phyloP scores from a whole-genome alignment of 2,888 invertebrate genomes.

The Aspidiotus rigidus region DNA sequence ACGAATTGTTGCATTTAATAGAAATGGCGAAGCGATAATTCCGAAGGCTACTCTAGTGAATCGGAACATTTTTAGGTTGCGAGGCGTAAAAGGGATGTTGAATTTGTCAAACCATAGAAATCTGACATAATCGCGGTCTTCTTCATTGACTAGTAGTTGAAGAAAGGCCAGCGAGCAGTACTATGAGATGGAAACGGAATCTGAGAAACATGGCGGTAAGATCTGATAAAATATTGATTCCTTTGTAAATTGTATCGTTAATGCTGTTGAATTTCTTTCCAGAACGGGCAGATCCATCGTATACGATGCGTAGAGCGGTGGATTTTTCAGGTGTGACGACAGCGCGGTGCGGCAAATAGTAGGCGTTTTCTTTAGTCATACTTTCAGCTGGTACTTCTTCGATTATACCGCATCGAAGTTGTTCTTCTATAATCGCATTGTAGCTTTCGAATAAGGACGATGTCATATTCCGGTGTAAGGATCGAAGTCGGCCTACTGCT shows the following conservation, averaged over 20 bases:
- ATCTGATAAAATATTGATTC: background rate
- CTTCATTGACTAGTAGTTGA: background rate
- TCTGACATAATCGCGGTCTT: background rate
- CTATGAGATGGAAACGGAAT: background rate
- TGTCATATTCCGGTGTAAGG: background rate
- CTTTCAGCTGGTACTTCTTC: background rate
- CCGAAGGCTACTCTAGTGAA: background rate
- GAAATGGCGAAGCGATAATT: background rate
- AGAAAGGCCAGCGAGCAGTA: conserved; percentile 2
- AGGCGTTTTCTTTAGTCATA: background rate
- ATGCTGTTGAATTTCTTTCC: background rate
- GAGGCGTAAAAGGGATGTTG: background rate
- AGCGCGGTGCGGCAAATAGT: conserved; percentile 5
- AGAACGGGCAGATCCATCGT: background rate
- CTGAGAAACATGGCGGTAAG: background rate
- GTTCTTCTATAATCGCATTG: conserved; percentile 1
- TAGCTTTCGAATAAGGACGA: background rate
- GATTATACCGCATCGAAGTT: background rate
- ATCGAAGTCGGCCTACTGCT: background rate
- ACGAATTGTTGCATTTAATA: background rate
- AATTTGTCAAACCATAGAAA: background rate
- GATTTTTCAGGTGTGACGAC: background rate
- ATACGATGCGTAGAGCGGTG: background rate
- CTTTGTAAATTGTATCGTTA: background rate
- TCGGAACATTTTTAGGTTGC: background rate